These are phyloP conservation scores for Acanthurus lineatus DNA, from an alignment of 2,797 vertebrate species.

Conservation along the genomic window DNA sequence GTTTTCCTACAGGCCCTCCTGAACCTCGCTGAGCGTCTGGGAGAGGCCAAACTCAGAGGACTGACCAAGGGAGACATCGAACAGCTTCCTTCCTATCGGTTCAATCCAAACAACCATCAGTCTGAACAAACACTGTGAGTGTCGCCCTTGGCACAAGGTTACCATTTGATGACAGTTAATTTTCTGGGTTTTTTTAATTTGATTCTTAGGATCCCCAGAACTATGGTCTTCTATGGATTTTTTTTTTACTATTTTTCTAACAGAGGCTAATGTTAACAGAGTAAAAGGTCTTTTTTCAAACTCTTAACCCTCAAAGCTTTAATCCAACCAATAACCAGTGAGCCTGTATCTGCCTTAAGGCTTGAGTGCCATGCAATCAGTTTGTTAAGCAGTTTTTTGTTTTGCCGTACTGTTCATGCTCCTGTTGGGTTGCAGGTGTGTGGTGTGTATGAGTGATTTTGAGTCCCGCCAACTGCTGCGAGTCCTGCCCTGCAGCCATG, in stretches of 20 bases:
- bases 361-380: background rate
- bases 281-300: background rate
- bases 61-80: conserved; percentile 98
- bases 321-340: background rate
- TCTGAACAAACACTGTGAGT: conserved; percentile 99
- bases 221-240: background rate
- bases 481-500: conserved; percentile 98
- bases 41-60: conserved; percentile 97
- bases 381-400: conserved; percentile 1
- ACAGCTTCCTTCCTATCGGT: conserved; percentile 98
- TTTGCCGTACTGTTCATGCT: background rate
- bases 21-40: conserved; percentile 97
- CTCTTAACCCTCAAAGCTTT: background rate
- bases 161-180: background rate
- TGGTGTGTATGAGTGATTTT: conserved; percentile 99
- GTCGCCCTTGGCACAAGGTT: background rate
- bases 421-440: conserved; percentile 84
- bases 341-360: background rate
- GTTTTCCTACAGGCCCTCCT: conserved; percentile 88
- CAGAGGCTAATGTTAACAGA: background rate
- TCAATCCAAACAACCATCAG: conserved; percentile 98
- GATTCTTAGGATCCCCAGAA: background rate
- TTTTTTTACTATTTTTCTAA: background rate
- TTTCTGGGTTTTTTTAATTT: background rate
- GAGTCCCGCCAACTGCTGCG: conserved; percentile 98